These are phyloP conservation scores for Amaurobius ferox DNA, from an alignment of 2,888 invertebrate genomes.

Conservation along the genomic window DNA sequence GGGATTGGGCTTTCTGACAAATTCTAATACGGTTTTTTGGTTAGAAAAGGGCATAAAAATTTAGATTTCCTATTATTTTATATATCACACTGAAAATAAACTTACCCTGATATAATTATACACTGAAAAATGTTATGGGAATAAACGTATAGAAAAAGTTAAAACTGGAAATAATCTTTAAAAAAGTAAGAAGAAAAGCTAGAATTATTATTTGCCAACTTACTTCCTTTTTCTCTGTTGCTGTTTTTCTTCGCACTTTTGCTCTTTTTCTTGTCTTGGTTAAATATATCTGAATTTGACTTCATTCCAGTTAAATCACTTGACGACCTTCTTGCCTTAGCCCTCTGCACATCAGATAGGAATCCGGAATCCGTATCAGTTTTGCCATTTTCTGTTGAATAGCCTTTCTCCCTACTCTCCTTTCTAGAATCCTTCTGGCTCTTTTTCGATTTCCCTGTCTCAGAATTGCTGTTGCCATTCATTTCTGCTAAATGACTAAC, in stretches of 20 bases:
- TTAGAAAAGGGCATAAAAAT: too few species aligned
- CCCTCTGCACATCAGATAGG: conserved; percentile 20
- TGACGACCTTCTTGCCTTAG: conserved; percentile 47
- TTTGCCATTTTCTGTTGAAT: conserved; percentile 35
- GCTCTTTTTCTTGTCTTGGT: conserved; percentile 46
- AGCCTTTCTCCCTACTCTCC: conserved; percentile 20
- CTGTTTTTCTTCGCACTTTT: conserved; percentile 38
- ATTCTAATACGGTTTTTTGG: too few species aligned
- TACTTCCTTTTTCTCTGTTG: conserved; percentile 60
- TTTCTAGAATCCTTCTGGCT: conserved; percentile 32
- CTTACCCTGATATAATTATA: too few species aligned
- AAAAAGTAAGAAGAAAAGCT: neutral
- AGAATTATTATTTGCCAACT: neutral
- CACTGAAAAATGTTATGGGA: too few species aligned
- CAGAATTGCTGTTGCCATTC: conserved; percentile 16
- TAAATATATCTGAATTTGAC: conserved; percentile 7
- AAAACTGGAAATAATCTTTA: too few species aligned
- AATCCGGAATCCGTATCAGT: conserved; percentile 51
- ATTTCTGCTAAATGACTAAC: conserved; percentile 51
- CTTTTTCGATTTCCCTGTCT: conserved; percentile 29
- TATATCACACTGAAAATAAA: too few species aligned
- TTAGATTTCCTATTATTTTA: too few species aligned
- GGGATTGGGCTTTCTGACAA: too few species aligned
- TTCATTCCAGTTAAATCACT: conserved; percentile 43
- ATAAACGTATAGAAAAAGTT: too few species aligned